Percentiles rank a stretch among this genome's conserved stretches.
Evolutionary conservation across 1,140 invertebrate genomes (phyloP).

Genomic region (Gyrodactylus bullatarudis): DNA sequence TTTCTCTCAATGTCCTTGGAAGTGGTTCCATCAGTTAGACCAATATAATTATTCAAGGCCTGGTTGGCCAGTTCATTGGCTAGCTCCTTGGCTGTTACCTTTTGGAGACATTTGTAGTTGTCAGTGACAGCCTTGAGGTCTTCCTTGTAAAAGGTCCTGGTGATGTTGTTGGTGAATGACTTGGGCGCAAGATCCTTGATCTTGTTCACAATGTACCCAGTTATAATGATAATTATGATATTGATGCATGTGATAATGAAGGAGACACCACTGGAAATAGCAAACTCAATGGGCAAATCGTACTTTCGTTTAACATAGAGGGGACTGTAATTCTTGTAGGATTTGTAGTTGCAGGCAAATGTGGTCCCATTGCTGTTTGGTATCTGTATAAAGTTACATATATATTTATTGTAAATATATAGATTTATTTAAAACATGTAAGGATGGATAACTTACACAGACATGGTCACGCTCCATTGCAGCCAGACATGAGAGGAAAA

Average conservation of each 20-base stretch:
- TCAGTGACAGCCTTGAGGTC: background rate
- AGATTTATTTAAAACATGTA: too few relatives aligned
- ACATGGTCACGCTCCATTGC: too few relatives aligned
- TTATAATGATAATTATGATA: background rate
- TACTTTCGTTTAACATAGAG: background rate
- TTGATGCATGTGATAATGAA: background rate
- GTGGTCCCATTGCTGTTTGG: too few relatives aligned
- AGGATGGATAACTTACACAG: too few relatives aligned
- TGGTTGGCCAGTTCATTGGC: background rate
- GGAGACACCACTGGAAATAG: background rate
- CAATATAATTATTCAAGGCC: background rate
- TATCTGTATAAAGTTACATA: too few relatives aligned
- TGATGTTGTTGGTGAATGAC: background rate
- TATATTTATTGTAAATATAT: too few relatives aligned
- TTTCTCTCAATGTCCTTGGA: background rate
- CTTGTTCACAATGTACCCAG: background rate
- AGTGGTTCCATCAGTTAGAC: background rate
- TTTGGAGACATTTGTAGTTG: background rate
- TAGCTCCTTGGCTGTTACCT: background rate
- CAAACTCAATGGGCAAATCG: background rate
- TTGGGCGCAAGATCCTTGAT: background rate
- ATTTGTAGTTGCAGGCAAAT: background rate
- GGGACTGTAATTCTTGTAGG: background rate
- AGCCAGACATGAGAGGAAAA: too few relatives aligned
- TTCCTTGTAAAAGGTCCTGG: background rate